phyloP scores from a whole-genome alignment of 2,797 vertebrate species.

The Scyliorhinus canicula region DNA sequence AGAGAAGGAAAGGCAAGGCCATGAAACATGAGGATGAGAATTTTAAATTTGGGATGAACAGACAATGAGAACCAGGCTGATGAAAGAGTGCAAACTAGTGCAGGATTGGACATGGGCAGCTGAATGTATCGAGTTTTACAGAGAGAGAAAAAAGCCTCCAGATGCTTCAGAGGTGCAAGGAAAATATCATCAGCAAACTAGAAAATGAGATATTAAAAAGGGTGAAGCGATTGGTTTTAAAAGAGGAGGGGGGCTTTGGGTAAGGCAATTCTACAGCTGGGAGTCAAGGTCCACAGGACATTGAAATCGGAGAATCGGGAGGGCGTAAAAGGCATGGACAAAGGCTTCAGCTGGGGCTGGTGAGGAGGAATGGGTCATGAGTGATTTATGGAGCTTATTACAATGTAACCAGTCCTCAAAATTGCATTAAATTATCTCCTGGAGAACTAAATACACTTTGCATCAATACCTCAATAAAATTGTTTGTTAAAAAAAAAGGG shows the following conservation, averaged over 20 bases:
- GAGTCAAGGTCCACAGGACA: neutral
- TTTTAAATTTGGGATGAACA: neutral
- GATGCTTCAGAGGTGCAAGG: no score
- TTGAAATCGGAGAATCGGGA: neutral
- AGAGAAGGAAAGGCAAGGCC: neutral
- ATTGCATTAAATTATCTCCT: neutral
- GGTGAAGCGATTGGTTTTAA: no score
- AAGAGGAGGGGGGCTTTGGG: no score
- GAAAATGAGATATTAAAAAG: no score
- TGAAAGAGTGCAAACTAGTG: neutral
- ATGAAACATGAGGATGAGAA: neutral
- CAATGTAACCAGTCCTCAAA: neutral
- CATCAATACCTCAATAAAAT: no score
- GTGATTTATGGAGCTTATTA: neutral
- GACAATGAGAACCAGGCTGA: neutral
- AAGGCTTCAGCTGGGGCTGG: neutral
- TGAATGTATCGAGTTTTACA: neutral
- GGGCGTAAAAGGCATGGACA: neutral
- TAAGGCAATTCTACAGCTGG: neutral
- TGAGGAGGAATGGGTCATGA: neutral
- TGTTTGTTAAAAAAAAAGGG: neutral
- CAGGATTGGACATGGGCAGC: neutral
- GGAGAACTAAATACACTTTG: neutral
- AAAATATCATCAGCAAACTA: no score
- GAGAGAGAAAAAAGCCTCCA: neutral